Base-by-base conservation (phyloP, 2,113 vertebrate species). In the Onychorhynchus coronatus region DNA sequence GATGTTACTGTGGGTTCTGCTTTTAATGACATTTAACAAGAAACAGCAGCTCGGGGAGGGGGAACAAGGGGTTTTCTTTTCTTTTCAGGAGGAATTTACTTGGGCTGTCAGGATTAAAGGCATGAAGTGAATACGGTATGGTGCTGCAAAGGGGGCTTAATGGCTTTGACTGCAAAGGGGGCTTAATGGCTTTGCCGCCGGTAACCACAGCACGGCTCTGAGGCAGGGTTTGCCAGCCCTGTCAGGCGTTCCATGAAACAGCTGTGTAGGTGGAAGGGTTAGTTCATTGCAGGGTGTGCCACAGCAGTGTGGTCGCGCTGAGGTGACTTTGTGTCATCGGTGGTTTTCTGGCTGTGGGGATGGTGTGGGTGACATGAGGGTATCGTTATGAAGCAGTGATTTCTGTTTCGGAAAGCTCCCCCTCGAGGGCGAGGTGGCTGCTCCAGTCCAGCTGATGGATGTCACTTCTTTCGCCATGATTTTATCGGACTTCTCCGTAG, bases 1-100 rank as follows among this genome's bases (percentile, higher is more conserved):
- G 89, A 56, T 88, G 82, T 87, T 91, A 49, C 37, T 31, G 59
- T 82, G 85, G 71, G 15, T 79, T 91, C 86, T 95, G 80, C 83
- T 91, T 94, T 91, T 89, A 95, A 93, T 91, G 88, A 85, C 75
- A 95, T 94, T 96, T 86, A 90, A 89, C 83, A 72, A 90, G 91
- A 87, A 72, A 37, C 47, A 24, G 91, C 55, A 85, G 93, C 94
- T 85, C 22, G 5, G 67, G 84, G 76, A 94, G 80, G 77, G 93
- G 66, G 78, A 95, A 84, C 81, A 71, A 59, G 82, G 85, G 39
- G 61, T 9, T 89, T 82, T 72, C 81, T 83, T 94, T 85, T 79
- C 78, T 95, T 89, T 97, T 90, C 85, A 63, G 78, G 47, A 79
- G 83, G 77, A 96, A 91, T 95, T 93, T 93, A 91, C 46, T 79